These are phyloP conservation scores for Danionella cerebrum DNA, from an alignment of 2,113 vertebrate genomes.

Conservation along the genomic window DNA sequence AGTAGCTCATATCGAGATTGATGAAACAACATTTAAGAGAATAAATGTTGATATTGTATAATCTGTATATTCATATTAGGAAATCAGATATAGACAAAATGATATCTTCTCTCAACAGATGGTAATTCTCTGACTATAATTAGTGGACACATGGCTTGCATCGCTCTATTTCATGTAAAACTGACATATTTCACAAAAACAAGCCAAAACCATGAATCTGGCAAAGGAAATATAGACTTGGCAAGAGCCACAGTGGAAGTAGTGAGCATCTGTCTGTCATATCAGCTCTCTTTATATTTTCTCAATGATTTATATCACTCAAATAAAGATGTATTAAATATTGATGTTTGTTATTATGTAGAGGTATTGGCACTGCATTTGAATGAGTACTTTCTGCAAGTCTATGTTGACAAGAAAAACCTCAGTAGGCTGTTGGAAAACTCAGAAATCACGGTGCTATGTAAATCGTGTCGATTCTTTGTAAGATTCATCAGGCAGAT, in stretches of 20 bases:
- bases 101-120: constrained; percentile 66
- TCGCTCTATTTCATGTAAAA: constrained; percentile 66
- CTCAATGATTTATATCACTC: no score
- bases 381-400: no score
- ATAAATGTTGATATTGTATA: constrained; percentile 25
- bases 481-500: no score
- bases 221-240: constrained; percentile 57
- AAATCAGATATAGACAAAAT: constrained; percentile 52
- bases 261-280: constrained; percentile 51
- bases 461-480: no score
- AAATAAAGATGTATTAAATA: no score
- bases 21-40: constrained; percentile 10
- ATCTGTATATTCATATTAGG: constrained; percentile 49
- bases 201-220: constrained; percentile 69
- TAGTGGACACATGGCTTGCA: constrained; percentile 68
- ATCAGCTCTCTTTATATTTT: constrained; percentile 32
- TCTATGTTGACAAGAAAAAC: no score
- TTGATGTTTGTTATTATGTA: no score
- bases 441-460: no score
- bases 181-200: constrained; percentile 66
- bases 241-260: constrained; percentile 41
- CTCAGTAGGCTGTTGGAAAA: no score
- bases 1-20: no score
- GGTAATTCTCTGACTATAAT: constrained; percentile 65
- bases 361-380: no score